Base-by-base conservation (phyloP, 1,140 invertebrate species). In the Aphelinus atriplicis region DNA sequence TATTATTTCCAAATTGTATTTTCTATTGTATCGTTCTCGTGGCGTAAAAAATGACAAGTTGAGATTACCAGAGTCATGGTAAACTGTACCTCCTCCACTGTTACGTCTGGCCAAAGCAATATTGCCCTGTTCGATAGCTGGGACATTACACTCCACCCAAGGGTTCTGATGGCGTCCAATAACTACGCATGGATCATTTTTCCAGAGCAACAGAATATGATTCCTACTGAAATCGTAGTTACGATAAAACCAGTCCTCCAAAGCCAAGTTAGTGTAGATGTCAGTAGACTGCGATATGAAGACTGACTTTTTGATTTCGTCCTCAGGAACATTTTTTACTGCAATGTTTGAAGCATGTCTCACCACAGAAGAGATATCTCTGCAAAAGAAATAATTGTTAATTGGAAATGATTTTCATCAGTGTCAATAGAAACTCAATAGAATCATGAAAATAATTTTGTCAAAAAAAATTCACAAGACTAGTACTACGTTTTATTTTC, bases 151-250 rank as follows among this genome's bases (percentile, higher is more conserved):
- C 87, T 99, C 98, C 42, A 93, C 84, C 94, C 97, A 99, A 1
- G 97, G 96, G 88, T 99, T 99, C 86, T 99, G 98, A 88, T 99
- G 95, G 56, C 96, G 90, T 1, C 98, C 98, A 83, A 99, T 94
- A 0, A 99, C 97, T 64, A 99, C 95, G 84, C 95, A 95, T 0
- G 97, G 97, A 78, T 93, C 90, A 88, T 98, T 99, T 65, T 92
- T 89, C 96, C 96, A 99, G 57, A 98, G 85, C 80, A 99, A 89
- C 80, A 99, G 88, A 1, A 97, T 87, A 84, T 96, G 94, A 80
- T 95, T 92, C 70, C 94, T 92, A 2, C 87, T 90, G 77, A 97
- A 96, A 84, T 97, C 91, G 80, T 91, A 92, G 84, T 97, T 95
- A 61, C 90, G 91, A 86, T 97, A 98, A 62, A 98, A 87, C 97